Conservation (phyloP, 2,888 invertebrate species). For the Macrosiphum euphorbiae region DNA sequence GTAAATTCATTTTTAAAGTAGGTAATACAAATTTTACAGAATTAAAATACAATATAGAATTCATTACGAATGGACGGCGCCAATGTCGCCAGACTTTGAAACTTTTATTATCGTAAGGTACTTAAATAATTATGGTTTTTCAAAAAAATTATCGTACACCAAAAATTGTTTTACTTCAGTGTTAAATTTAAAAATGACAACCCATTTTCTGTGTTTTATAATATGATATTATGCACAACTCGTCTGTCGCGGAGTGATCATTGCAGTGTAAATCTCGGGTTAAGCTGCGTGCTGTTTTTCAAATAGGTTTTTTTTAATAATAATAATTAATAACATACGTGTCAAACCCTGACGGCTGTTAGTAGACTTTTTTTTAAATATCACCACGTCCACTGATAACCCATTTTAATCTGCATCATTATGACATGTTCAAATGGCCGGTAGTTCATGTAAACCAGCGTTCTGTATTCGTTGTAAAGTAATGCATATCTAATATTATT, state of each 20-base stretch:
- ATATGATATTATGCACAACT: not conserved
- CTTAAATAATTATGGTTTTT: no score
- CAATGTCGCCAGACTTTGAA: no score
- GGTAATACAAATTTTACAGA: not conserved
- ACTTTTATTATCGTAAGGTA: no score
- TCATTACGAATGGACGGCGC: no score
- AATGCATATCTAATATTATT: not conserved
- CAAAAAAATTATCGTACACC: no score
- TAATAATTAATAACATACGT: not conserved
- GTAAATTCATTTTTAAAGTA: no score
- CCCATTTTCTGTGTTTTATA: not conserved
- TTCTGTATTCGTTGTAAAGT: not conserved
- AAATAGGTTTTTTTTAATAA: not conserved
- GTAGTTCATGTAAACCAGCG: not conserved
- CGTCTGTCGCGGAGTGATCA: not conserved
- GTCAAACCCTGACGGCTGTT: not conserved
- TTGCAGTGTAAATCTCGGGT: not conserved
- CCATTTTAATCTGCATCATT: not conserved
- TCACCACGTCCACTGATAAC: not conserved
- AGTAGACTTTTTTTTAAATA: not conserved
- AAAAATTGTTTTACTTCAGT: no score
- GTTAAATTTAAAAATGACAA: slow-evolving; percentile 19
- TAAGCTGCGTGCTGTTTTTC: not conserved
- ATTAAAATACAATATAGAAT: not conserved
- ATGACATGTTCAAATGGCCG: not conserved